phyloP scores from a whole-genome alignment of 2,113 vertebrate genomes.

The Larimichthys polyactis region DNA sequence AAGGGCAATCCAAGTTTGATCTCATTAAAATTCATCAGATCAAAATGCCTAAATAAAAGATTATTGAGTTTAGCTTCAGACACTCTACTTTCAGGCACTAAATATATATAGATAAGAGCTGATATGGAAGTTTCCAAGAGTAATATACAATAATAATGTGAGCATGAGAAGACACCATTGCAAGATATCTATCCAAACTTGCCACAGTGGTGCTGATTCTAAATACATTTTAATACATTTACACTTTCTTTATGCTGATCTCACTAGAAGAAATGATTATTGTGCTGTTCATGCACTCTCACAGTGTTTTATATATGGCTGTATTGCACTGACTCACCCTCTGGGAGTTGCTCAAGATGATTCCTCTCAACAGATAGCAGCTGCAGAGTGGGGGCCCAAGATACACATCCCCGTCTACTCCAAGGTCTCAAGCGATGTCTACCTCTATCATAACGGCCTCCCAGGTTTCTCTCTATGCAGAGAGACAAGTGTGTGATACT shows the following conservation, averaged over 20 bases:
- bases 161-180: background rate
- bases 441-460: conserved; percentile 4
- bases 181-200: background rate
- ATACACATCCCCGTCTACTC: conserved; percentile 58
- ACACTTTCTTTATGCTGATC: background rate
- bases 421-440: conserved; percentile 26
- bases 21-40: background rate
- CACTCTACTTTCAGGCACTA: background rate
- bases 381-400: conserved; percentile 83
- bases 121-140: background rate
- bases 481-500: conserved; percentile 77
- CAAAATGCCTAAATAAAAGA: background rate
- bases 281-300: background rate
- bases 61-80: background rate
- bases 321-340: conserved; percentile 84
- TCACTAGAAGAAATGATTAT: background rate
- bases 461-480: conserved; percentile 52
- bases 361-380: conserved; percentile 86
- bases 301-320: conserved; percentile 29
- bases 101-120: background rate
- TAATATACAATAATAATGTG: background rate
- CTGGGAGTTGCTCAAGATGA: conserved; percentile 83
- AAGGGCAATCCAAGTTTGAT: background rate
- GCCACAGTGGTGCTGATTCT: background rate
- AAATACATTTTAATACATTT: background rate